Percentiles rank a stretch among this genome's conserved stretches.
These are phyloP conservation scores for Acleris literana DNA, from an alignment of 2,888 invertebrate species.

Conservation along the genomic window DNA sequence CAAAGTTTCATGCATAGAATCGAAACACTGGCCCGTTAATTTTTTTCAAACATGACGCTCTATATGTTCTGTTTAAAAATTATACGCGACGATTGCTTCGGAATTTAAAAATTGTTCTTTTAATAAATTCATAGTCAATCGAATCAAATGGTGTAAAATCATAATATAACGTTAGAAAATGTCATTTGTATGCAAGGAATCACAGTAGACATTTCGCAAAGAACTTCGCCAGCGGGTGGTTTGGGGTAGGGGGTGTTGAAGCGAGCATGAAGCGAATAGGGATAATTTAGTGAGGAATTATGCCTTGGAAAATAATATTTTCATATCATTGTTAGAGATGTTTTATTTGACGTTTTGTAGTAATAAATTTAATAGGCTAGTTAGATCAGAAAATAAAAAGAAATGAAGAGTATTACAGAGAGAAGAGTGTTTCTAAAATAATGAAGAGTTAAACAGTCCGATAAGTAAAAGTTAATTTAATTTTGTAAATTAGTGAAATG, in stretches of 20 bases:
- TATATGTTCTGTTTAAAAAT: too few species aligned
- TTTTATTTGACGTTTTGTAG: constrained; percentile 20
- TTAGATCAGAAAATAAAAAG: background rate
- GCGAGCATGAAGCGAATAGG: constrained; percentile 69
- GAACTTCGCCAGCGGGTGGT: constrained; percentile 58
- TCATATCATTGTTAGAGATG: constrained; percentile 29
- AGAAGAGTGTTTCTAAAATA: too few species aligned
- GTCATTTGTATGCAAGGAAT: constrained; percentile 84
- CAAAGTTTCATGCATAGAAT: too few species aligned
- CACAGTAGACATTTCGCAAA: constrained; percentile 82
- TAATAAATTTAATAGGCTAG: constrained; percentile 18
- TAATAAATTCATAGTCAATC: constrained; percentile 55
- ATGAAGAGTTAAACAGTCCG: too few species aligned
- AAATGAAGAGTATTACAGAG: too few species aligned
- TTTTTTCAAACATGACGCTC: too few species aligned
- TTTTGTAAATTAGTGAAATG: too few species aligned
- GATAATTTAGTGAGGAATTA: constrained; percentile 78
- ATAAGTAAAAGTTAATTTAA: too few species aligned
- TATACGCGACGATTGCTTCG: too few species aligned
- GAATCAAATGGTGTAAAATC: constrained; percentile 74
- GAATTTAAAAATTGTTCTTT: background rate
- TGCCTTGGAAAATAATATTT: constrained; percentile 58
- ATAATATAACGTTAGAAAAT: constrained; percentile 73
- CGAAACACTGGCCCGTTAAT: too few species aligned
- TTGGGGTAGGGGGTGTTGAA: constrained; percentile 59